Evolutionary conservation across 2,113 vertebrate species (phyloP), one percentile per base, ranked within the genome.

Genomic region (Amazona guildingii): DNA sequence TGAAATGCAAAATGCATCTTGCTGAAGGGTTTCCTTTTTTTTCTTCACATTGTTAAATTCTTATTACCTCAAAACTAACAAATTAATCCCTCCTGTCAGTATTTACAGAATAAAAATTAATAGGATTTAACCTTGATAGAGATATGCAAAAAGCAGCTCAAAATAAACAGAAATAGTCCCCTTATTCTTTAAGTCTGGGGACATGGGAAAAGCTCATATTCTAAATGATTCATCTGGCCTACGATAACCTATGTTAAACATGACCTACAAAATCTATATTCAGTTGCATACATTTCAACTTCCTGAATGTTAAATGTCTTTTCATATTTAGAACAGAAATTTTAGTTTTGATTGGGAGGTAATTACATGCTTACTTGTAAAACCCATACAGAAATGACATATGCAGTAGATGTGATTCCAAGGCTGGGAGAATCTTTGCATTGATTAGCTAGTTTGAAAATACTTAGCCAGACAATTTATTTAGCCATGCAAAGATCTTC

Each of bases 71-170:
- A 57, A 69, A 82, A 55, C 27, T 35, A 92, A 90, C 10, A 90
- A 93, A 83, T 39, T 0, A 92, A 90, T 81, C 19, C 25, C 9
- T 88, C 48, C 51, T 80, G 24, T n/a, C 68, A 61, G 52, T 59
- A 88, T 59, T 90, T 81, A 84, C 24, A 75, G 51, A 94, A 73
- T 29, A 90, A 90, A 95, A 95, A 90, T 74, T 70, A 86, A 33
- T 16, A 70, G 31, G 33, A 52, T 74, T 89, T 72, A 68, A 37
- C 37, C 59, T 67, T 51, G 59, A 46, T 62, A 9, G 24, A 91
- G 19, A 70, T 37, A 78, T 2, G 6, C n/a, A 86, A 78, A 83
- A 72, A 88, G 25, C 69, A 75, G 61, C 18, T 64, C 43, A 68
- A 35, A 24, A 29, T 3, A 68, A 37, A 62, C 33, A 89, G n/a